Evolutionary conservation across 53 echinoderm and acorn worm genomes (phyloP), one percentile per base, ranked within the genome.

Genomic region (Temnopleurus reevesii): DNA sequence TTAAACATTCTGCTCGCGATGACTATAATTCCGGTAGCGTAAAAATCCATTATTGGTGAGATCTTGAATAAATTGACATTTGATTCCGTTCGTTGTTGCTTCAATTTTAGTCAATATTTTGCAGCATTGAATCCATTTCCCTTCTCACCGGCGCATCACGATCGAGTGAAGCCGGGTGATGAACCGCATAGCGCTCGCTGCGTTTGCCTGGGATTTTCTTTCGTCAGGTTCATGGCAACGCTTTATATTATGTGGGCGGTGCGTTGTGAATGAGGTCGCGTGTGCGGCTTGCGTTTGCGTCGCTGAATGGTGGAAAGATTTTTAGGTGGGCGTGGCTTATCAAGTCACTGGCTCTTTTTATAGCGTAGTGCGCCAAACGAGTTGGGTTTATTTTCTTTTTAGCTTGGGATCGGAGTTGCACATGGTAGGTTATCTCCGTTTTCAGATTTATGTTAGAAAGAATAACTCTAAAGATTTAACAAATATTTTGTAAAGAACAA

Each of bases 301-400:
- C 55, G n/a, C 28, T 83, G 54, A 83, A 9, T 83, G 83, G 83
- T 23, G 83, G 83, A 83, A 83, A 83, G 83, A 83, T 83, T 56
- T 83, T n/a, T 8, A 35, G 56, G 30, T 55, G 83, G 83, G 34
- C 55, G 31, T 21, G 53, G 21, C 51, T 55, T 83, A 21, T n/a
- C 41, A 71, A 71, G 71, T 71, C 71, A 21, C 71, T 23, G 38
- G 71, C 41, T 21, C n/a, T n/a, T 66, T 2, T 4, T 0, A 25
- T 56, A 8, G n/a, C 2, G 2, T 0, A 12, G 10, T 49, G 71
- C 41, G n/a, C 71, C 38, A 38, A n/a, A 10, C 23, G 21, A 71
- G 2, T 3, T 71, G 8, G 7, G n/a, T 23, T 36, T 2, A 30
- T 41, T 28, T 71, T 71, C 71, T 71, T 71, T 71, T 23, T 71